These are phyloP conservation scores for Suncus etruscus DNA, from an alignment of 2,113 vertebrate genomes.

Conservation along the genomic window DNA sequence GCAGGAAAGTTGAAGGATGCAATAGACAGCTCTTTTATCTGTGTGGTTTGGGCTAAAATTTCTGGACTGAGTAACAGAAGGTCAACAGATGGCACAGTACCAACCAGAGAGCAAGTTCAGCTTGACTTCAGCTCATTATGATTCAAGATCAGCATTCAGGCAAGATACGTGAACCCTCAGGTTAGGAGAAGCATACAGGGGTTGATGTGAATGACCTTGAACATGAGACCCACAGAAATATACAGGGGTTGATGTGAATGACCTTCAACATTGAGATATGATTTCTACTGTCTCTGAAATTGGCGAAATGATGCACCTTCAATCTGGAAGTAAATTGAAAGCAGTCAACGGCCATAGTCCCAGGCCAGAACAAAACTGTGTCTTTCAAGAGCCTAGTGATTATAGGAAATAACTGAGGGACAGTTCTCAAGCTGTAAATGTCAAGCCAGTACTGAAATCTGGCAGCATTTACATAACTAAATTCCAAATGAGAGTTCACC, in stretches of 20 bases:
- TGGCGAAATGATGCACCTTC: background rate
- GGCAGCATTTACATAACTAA: background rate
- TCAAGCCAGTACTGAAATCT: background rate
- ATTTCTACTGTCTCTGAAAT: background rate
- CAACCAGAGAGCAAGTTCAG: constrained; percentile 33
- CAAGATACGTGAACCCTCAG: background rate
- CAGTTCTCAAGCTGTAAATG: background rate
- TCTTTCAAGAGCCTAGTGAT: background rate
- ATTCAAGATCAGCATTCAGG: constrained; percentile 36
- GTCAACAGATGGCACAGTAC: constrained; percentile 30
- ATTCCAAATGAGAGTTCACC: background rate
- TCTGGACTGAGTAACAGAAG: background rate
- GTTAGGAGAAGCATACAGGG: constrained; percentile 42
- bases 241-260: background rate
- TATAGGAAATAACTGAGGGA: background rate
- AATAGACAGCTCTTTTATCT: constrained; percentile 27
- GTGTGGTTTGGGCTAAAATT: background rate
- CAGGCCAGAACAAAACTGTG: background rate
- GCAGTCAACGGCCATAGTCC: background rate
- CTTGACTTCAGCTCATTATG: constrained; percentile 42
- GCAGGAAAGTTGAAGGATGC: background rate
- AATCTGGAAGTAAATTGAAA: background rate
- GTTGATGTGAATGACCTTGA: constrained; percentile 27
- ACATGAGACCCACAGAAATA: constrained; percentile 35
- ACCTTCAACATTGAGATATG: constrained; percentile 23